Evolutionary conservation across 2,888 invertebrate genomes (phyloP).

Genomic region (Pecten maximus): DNA sequence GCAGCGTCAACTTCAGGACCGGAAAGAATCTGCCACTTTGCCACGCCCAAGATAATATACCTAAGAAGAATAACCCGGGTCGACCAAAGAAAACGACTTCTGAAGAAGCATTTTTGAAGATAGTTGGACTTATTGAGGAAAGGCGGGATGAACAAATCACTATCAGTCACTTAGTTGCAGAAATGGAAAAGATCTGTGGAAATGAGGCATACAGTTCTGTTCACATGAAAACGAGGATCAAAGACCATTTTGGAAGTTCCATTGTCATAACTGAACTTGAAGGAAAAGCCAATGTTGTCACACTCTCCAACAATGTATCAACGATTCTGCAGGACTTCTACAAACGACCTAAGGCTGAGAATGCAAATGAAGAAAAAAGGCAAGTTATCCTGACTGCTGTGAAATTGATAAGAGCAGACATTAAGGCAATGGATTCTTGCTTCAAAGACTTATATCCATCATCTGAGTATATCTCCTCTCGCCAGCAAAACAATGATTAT

Average conservation of each 20-base stretch:
- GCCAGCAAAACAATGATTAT: slow-evolving; percentile 39
- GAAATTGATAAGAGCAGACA: slow-evolving; percentile 55
- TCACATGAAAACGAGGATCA: too few species aligned
- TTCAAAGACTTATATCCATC: slow-evolving; percentile 48
- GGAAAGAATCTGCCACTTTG: slow-evolving; percentile 37
- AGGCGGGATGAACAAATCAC: too few species aligned
- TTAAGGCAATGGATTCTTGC: slow-evolving; percentile 41
- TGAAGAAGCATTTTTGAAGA: too few species aligned
- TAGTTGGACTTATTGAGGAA: too few species aligned
- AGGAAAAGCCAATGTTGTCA: not conserved
- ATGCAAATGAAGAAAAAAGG: not conserved
- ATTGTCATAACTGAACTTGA: too few species aligned
- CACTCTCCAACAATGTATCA: not conserved
- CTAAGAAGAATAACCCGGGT: too few species aligned
- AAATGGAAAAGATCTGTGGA: too few species aligned
- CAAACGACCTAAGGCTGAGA: not conserved
- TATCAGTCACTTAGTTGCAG: too few species aligned
- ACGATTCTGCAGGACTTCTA: not conserved
- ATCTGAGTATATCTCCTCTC: slow-evolving; percentile 44
- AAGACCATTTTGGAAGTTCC: too few species aligned
- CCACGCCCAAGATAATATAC: not conserved
- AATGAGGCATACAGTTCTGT: too few species aligned
- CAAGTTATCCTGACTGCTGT: not conserved
- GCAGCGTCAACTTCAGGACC: slow-evolving; percentile 51
- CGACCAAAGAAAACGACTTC: too few species aligned